Conservation (phyloP, 2,888 invertebrate genomes). For the Carterocephalus palaemon region DNA sequence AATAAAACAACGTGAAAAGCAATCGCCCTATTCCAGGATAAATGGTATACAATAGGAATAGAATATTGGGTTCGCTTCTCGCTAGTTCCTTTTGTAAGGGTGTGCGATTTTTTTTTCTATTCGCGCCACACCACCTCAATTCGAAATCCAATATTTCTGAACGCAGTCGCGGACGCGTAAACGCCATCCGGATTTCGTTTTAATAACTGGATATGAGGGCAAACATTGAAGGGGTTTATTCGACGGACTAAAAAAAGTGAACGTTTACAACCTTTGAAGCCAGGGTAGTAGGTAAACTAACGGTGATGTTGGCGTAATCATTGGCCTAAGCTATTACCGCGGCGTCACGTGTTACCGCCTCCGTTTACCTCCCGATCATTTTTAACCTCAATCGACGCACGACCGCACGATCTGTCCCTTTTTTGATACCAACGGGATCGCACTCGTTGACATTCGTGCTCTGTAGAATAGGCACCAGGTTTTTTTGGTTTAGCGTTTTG, state of each 20-base stretch:
- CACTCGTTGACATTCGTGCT: slow-evolving; percentile 12
- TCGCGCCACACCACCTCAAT: slow-evolving; percentile 26
- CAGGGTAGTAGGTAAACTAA: slow-evolving; percentile 37
- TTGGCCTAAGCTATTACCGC: slow-evolving; percentile 42
- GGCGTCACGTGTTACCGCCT: slow-evolving; percentile 30
- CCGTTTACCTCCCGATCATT: slow-evolving; percentile 36
- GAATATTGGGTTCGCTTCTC: slow-evolving; percentile 20
- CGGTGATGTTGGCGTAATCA: slow-evolving; percentile 39
- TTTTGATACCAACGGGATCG: slow-evolving; percentile 13
- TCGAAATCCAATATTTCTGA: slow-evolving; percentile 42
- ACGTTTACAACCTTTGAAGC: too few species aligned
- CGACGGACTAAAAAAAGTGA: slow-evolving; percentile 34
- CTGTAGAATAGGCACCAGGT: slow-evolving; percentile 11
- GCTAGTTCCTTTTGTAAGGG: slow-evolving; percentile 24
- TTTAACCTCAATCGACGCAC: slow-evolving; percentile 35
- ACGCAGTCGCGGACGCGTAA: slow-evolving; percentile 31
- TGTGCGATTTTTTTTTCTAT: slow-evolving; percentile 20
- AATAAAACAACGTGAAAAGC: slow-evolving; percentile 4
- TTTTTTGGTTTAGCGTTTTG: slow-evolving; percentile 22
- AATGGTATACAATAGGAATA: slow-evolving; percentile 20
- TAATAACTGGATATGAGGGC: slow-evolving; percentile 41
- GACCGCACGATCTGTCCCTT: slow-evolving; percentile 26
- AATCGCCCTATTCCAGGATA: slow-evolving; percentile 13
- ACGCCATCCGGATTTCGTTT: slow-evolving; percentile 39
- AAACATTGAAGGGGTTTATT: slow-evolving; percentile 40